Evolutionary conservation across 2,888 invertebrate species (phyloP).

Genomic region (Icerya purchasi): DNA sequence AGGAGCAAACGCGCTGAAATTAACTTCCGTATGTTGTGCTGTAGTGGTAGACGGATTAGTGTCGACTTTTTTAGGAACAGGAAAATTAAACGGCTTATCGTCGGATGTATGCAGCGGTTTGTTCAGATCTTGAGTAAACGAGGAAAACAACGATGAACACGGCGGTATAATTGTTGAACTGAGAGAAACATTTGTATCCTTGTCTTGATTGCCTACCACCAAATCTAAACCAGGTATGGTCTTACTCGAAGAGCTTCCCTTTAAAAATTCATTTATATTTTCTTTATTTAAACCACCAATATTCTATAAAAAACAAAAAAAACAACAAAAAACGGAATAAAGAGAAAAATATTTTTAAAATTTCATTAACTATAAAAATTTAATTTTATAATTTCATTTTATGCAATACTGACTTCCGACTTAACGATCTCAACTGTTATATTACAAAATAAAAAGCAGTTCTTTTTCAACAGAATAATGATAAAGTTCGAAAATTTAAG

Average conservation of each 20-base stretch:
- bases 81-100: conserved; percentile 17
- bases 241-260: conserved; percentile 22
- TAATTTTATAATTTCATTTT: too few species aligned
- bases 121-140: conserved; percentile 11
- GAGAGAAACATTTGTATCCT: neutral
- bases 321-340: too few species aligned
- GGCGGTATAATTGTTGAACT: conserved; percentile 11
- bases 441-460: too few species aligned
- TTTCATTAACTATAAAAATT: too few species aligned
- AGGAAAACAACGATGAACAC: conserved; percentile 4
- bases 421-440: too few species aligned
- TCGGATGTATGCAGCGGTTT: conserved; percentile 16
- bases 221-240: conserved; percentile 55
- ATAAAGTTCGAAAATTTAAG: too few species aligned
- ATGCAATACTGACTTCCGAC: too few species aligned
- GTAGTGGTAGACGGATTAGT: neutral
- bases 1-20: neutral
- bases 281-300: too few species aligned
- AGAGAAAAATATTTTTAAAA: too few species aligned
- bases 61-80: conserved; percentile 1
- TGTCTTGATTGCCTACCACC: conserved; percentile 25
- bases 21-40: too few species aligned
- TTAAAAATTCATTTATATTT: neutral
- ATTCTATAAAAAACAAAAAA: too few species aligned
- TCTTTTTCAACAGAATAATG: too few species aligned